Evolutionary conservation across 2,888 invertebrate genomes (phyloP).

Genomic region (Lamellibrachia columna): DNA sequence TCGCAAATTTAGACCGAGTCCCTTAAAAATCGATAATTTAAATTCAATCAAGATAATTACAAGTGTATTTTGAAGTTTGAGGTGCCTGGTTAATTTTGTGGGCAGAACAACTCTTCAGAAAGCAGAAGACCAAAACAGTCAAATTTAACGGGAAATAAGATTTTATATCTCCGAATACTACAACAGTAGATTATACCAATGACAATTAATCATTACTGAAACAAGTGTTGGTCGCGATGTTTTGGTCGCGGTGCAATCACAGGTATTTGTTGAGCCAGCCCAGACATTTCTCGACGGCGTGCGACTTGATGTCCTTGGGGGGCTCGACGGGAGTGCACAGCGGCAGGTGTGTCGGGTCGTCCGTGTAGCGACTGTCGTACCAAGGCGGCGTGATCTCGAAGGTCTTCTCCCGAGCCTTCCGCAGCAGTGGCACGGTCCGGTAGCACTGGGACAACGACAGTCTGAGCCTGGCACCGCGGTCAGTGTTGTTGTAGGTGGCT

Average conservation of each 20-base stretch:
- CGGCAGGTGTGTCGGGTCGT: neutral
- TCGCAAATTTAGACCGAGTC: too few relatives aligned
- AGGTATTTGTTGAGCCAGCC: conserved; percentile 25
- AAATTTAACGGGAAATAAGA: too few relatives aligned
- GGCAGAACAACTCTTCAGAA: neutral
- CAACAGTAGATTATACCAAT: neutral
- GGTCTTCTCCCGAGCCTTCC: conserved; percentile 13
- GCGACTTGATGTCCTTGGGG: conserved; percentile 23
- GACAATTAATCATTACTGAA: neutral
- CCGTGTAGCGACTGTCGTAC: conserved; percentile 24
- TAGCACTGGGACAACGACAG: neutral
- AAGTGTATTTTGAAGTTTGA: neutral
- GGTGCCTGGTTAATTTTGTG: neutral
- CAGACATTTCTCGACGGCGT: conserved; percentile 20
- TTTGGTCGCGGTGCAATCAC: neutral
- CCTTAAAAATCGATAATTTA: too few relatives aligned
- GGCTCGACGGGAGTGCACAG: neutral
- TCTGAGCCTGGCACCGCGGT: neutral
- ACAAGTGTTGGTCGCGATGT: neutral
- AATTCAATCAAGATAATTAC: too few relatives aligned
- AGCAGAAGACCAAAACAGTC: too few relatives aligned
- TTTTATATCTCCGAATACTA: too few relatives aligned
- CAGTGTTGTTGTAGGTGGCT: neutral
- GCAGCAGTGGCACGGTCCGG: neutral
- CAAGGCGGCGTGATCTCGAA: conserved; percentile 22